Evolutionary conservation across 2,797 vertebrate genomes (phyloP).

Genomic region (Vespertilio murinus): DNA sequence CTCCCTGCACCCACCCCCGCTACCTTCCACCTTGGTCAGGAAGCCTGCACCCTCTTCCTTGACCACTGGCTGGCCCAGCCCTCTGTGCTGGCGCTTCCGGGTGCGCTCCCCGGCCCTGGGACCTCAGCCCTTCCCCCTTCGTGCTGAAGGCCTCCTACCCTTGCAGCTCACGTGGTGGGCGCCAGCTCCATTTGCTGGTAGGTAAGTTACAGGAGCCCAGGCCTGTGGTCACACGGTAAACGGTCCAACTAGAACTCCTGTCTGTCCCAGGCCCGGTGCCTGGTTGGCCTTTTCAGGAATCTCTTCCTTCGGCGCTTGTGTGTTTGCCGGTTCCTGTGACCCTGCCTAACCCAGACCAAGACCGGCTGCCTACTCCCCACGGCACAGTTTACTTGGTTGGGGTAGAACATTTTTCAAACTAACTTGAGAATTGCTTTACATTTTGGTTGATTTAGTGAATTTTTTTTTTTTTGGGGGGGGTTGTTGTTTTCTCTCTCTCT

Average conservation of each 20-base stretch:
- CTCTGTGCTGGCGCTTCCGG: not conserved
- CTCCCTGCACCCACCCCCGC: not conserved
- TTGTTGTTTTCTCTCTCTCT: not conserved
- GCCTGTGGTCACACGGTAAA: accelerated
- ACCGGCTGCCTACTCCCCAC: not conserved
- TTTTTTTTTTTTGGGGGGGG: not conserved
- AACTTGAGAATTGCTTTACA: not conserved
- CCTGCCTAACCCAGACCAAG: not conserved
- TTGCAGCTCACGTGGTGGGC: accelerated
- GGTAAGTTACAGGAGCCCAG: not conserved
- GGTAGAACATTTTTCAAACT: not conserved
- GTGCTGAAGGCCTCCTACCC: not conserved
- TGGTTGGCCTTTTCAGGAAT: not conserved
- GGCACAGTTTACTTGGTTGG: not conserved
- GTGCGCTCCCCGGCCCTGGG: no score
- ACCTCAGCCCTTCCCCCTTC: not conserved
- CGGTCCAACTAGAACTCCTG: accelerated
- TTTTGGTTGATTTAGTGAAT: not conserved
- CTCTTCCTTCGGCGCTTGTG: not conserved
- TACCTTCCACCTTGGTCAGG: not conserved
- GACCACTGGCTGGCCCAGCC: accelerated
- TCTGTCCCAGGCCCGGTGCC: not conserved
- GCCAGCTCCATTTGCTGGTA: not conserved
- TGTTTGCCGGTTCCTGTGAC: not conserved
- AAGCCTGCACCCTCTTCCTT: not conserved